Evolutionary conservation across 2,113 vertebrate species (phyloP).

Genomic region (Ceyx cyanopectus): DNA sequence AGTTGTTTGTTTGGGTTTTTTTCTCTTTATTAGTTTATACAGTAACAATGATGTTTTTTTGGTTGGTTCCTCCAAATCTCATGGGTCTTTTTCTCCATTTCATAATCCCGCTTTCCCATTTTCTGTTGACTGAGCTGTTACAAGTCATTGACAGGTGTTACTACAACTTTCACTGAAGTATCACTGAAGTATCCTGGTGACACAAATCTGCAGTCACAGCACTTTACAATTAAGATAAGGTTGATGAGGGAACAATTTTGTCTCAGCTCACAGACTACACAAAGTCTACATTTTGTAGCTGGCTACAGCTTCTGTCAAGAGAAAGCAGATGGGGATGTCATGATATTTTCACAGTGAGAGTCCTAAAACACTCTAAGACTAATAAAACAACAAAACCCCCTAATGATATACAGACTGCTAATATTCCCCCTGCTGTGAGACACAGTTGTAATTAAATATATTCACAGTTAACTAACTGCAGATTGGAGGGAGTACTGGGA

Average conservation of each 20-base stretch:
- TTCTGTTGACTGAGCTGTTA: constrained; percentile 12
- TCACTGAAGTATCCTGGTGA: neutral
- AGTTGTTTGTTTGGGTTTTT: neutral
- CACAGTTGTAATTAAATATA: constrained; percentile 52
- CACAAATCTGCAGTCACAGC: neutral
- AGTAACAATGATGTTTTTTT: neutral
- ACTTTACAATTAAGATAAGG: neutral
- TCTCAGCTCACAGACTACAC: neutral
- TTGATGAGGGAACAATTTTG: neutral
- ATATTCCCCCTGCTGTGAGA: constrained; percentile 18
- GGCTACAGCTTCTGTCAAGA: neutral
- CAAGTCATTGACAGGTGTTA: constrained; percentile 14
- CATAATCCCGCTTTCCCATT: neutral
- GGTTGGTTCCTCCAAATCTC: neutral
- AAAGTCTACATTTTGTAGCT: constrained; percentile 6
- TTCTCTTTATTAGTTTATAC: neutral
- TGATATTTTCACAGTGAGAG: constrained; percentile 8
- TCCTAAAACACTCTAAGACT: constrained; percentile 19
- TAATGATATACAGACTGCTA: neutral
- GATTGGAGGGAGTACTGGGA: neutral
- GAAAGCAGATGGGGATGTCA: constrained; percentile 21
- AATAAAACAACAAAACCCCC: neutral
- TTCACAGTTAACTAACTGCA: constrained; percentile 16
- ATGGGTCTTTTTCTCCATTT: neutral
- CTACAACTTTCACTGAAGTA: neutral